phyloP scores from a whole-genome alignment of 2,888 invertebrate species.

The Crossocerus cetratus region DNA sequence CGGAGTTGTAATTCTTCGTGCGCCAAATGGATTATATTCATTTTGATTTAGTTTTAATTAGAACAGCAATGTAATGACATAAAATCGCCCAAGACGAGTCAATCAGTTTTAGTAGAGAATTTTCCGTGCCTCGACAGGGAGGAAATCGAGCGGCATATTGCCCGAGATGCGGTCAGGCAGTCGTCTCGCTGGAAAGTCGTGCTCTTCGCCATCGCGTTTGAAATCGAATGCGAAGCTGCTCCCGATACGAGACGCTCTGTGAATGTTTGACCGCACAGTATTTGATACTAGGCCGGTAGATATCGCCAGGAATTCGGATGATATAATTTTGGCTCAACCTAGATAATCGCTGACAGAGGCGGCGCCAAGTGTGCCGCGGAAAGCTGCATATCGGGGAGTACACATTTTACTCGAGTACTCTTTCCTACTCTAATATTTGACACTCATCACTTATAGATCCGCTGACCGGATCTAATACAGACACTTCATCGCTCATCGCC shows the following conservation, averaged over 20 bases:
- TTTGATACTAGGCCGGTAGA: constrained; percentile 43
- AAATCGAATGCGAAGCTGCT: constrained; percentile 39
- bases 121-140: too few relatives aligned
- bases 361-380: constrained; percentile 14
- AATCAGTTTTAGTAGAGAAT: too few relatives aligned
- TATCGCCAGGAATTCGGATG: constrained; percentile 36
- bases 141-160: neutral
- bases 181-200: constrained; percentile 1
- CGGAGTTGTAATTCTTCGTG: too few relatives aligned
- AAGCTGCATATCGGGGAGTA: constrained; percentile 16
- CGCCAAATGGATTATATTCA: too few relatives aligned
- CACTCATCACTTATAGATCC: constrained; percentile 26
- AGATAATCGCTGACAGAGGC: constrained; percentile 44
- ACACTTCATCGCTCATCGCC: too few relatives aligned
- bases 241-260: constrained; percentile 30
- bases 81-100: too few relatives aligned
- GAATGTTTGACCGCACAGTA: constrained; percentile 54
- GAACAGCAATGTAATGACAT: too few relatives aligned
- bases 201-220: constrained; percentile 32
- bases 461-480: too few relatives aligned
- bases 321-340: constrained; percentile 54
- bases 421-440: constrained; percentile 9
- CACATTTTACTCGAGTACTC: constrained; percentile 14
- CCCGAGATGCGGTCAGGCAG: constrained; percentile 15
- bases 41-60: too few relatives aligned